These are phyloP conservation scores for Archivesica marissinica DNA, from an alignment of 1,140 invertebrate species.

Conservation along the genomic window DNA sequence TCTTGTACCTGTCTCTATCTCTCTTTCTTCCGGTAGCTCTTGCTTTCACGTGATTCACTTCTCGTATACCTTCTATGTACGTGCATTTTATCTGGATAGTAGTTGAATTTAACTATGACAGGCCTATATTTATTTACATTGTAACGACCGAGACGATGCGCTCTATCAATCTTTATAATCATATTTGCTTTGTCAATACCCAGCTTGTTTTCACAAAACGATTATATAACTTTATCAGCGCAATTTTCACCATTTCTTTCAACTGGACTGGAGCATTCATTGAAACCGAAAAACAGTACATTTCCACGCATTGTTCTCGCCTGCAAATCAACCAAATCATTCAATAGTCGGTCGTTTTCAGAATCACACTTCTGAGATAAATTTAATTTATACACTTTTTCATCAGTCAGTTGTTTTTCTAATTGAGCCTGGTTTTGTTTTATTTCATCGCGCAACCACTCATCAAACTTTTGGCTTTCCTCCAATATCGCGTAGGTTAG, in stretches of 20 bases:
- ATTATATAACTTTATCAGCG: neutral
- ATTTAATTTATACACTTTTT: neutral
- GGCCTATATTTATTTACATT: neutral
- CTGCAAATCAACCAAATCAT: neutral
- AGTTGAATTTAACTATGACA: slow-evolving; percentile 34
- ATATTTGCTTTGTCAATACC: neutral
- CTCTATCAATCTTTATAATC: slow-evolving; percentile 31
- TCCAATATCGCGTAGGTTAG: neutral
- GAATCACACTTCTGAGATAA: neutral
- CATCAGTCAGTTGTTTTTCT: neutral
- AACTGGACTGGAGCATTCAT: neutral
- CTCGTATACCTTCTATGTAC: no score
- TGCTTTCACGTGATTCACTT: no score
- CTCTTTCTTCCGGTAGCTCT: no score
- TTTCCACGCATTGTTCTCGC: neutral
- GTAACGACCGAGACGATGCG: neutral
- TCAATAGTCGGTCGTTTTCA: neutral
- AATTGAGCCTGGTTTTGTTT: neutral
- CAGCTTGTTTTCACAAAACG: slow-evolving; percentile 2
- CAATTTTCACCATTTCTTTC: slow-evolving; percentile 8
- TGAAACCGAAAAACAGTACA: neutral
- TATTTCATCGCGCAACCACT: neutral
- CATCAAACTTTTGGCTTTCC: neutral
- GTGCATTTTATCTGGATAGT: slow-evolving; percentile 25
- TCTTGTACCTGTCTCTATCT: no score